Base-by-base conservation (phyloP, 1,140 invertebrate species). In the Globodera rostochiensis region DNA sequence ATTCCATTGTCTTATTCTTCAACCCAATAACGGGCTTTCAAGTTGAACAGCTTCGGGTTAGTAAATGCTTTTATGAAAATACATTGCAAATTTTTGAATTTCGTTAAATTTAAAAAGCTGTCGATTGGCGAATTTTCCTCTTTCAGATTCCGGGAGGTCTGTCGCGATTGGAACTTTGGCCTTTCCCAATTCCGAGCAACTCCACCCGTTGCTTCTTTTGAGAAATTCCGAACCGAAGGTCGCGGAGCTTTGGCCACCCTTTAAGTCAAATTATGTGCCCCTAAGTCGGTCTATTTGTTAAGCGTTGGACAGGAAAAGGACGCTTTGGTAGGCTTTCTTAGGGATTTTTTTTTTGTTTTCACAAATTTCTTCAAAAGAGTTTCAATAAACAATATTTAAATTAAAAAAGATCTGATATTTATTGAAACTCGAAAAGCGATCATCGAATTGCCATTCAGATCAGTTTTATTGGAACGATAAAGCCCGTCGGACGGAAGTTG, bases 401-500 rank as follows among this genome's bases (percentile, higher is more conserved):
- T 77, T 57, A 11, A 36, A 3, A 36, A 36, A 36, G 36, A 36
- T 36, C n/a, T 36, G 36, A 36, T 36, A 36, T 36, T 36, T 36
- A 36, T 36, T 36, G 36, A 36, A n/a, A n/a, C n/a, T n/a, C n/a
- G n/a, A n/a, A n/a, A n/a, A n/a, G n/a, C n/a, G 2, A 36, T 36
- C 36, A 36, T 36, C 36, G 36, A 0, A 36, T 1, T 46, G 15
- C n/a, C 66, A 90, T 90, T 70, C 86, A 92, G 73, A 98, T 98
- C 91, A 93, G 94, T 74, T n/a, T n/a, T 97, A 95, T 90, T 97
- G 94, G 90, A 98, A 95, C 91, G 95, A 97, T 83, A 97, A 97
- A 90, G 94, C 93, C 86, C 93, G 96, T 69, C 93, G 97, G 78
- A 94, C 93, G 66, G 97, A 99, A 92, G 92, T 98, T 36, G 94